Base-by-base conservation (phyloP, 2,113 vertebrate species). In the Noctilio leporinus region DNA sequence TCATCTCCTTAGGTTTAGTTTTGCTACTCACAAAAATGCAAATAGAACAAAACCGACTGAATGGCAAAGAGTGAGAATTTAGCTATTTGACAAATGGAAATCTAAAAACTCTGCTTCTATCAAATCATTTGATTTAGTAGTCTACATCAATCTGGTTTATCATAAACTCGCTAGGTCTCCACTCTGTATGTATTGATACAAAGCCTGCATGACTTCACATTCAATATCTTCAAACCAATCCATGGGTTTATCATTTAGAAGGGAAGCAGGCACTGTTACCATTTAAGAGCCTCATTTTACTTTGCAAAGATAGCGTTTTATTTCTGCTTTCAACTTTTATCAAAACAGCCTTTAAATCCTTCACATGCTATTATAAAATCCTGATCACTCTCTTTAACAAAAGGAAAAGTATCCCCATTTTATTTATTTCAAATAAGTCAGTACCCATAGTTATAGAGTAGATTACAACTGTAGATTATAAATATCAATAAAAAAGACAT, bases 401-500 rank as follows among this genome's bases (percentile, higher is more conserved):
- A 73, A 49, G 26, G 49, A 82, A 89, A 95, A 93, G 35, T 93
- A 93, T 90, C 33, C 43, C 26, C 53, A 85, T 90, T 96, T 64
- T 88, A 70, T 93, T 92, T 96, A 89, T 95, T 94, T 95, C 70
- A 90, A 96, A 59, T 95, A 96, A 95, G 85, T 82, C 84, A 89
- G 62, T 92, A 70, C 24, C 49, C 72, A 75, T 78, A 65, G 86
- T 95, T 96, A 95, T 94, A 97, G 88, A 92, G 88, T 86, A 92
- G 91, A 95, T 96, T 96, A 97, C 76, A 97, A 97, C 91, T 95
- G 80, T 95, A 96, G 96, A 96, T 97, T 97, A 94, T 94, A 95
- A 93, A 97, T 96, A 97, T 96, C 95, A 97, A 80, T 97, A 97
- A 97, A 97, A 93, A 86, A 96, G 93, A 97, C 95, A 95, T 96